Conservation (phyloP, 2,888 invertebrate genomes). For the Ichneumoninae sp. region DNA sequence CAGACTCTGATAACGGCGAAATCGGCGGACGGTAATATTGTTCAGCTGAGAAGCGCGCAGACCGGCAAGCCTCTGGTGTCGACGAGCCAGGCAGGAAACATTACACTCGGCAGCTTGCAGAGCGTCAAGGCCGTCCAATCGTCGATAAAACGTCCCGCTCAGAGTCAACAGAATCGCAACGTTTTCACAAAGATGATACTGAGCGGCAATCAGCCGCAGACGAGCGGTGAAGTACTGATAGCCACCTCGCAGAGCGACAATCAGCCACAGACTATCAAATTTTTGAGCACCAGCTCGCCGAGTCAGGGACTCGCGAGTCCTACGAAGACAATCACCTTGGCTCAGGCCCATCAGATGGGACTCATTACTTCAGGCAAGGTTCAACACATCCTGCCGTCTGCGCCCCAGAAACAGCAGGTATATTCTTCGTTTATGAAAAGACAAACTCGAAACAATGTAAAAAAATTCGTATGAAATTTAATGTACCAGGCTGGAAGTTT, state of each 20-base stretch:
- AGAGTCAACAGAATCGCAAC: slow-evolving; percentile 83
- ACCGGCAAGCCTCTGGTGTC: slow-evolving; percentile 78
- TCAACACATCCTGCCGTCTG: slow-evolving; percentile 83
- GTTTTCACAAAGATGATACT: slow-evolving; percentile 84
- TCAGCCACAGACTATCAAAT: slow-evolving; percentile 80
- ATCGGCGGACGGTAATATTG: slow-evolving; percentile 82
- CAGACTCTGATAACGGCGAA: slow-evolving; percentile 83
- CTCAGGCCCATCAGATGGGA: slow-evolving; percentile 88
- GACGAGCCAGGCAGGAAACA: slow-evolving; percentile 79
- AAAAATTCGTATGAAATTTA: neutral
- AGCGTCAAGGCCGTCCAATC: slow-evolving; percentile 79
- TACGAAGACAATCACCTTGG: slow-evolving; percentile 88
- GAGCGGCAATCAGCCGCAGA: slow-evolving; percentile 79
- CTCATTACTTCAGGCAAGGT: slow-evolving; percentile 85
- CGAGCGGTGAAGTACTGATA: slow-evolving; percentile 81
- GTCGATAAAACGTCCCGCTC: slow-evolving; percentile 82
- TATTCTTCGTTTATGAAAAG: neutral
- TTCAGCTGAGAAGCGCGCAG: slow-evolving; percentile 81
- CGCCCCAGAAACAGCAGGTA: slow-evolving; percentile 79
- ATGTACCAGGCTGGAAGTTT: too few relatives aligned
- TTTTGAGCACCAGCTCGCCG: slow-evolving; percentile 78
- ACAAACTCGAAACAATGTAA: neutral
- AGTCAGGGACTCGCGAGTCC: slow-evolving; percentile 80
- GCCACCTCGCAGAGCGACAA: slow-evolving; percentile 79
- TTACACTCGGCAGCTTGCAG: slow-evolving; percentile 79